These are phyloP conservation scores for Dreissena rostriformis DNA, from an alignment of 1,140 invertebrate species.

Conservation along the genomic window DNA sequence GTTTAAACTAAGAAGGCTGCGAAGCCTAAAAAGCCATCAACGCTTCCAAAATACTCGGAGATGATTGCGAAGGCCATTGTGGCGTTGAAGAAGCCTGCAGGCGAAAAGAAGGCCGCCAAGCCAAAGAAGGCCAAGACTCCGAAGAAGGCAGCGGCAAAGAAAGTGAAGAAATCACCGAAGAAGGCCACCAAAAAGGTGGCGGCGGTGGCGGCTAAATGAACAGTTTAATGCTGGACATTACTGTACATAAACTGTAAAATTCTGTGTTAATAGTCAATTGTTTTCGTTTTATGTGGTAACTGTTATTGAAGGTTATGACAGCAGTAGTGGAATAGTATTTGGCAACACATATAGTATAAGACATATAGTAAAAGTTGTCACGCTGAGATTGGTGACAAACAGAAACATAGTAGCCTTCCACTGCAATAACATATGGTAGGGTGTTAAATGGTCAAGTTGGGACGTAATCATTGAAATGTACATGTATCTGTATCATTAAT, in stretches of 20 bases:
- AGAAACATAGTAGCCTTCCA: no score
- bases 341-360: no score
- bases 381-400: no score
- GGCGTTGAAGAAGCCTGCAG: slow-evolving; percentile 58
- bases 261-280: slow-evolving; percentile 34
- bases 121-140: slow-evolving; percentile 52
- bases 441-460: no score
- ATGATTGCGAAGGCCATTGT: slow-evolving; percentile 71
- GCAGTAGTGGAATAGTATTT: no score
- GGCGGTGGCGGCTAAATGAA: slow-evolving; percentile 54
- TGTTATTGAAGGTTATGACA: no score
- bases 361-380: no score
- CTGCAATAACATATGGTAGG: no score
- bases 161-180: slow-evolving; percentile 61
- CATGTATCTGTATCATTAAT: no score
- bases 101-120: slow-evolving; percentile 66
- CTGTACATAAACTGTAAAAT: slow-evolving; percentile 27
- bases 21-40: slow-evolving; percentile 73
- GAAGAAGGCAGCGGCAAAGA: slow-evolving; percentile 65
- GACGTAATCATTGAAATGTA: no score
- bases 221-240: slow-evolving; percentile 25
- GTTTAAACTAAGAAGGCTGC: no score
- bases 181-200: slow-evolving; percentile 63
- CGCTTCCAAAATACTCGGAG: slow-evolving; percentile 71
- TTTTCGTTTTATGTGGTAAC: no score